These are phyloP conservation scores for Eupristina koningsbergeri DNA, from an alignment of 1,140 invertebrate species.

Conservation along the genomic window DNA sequence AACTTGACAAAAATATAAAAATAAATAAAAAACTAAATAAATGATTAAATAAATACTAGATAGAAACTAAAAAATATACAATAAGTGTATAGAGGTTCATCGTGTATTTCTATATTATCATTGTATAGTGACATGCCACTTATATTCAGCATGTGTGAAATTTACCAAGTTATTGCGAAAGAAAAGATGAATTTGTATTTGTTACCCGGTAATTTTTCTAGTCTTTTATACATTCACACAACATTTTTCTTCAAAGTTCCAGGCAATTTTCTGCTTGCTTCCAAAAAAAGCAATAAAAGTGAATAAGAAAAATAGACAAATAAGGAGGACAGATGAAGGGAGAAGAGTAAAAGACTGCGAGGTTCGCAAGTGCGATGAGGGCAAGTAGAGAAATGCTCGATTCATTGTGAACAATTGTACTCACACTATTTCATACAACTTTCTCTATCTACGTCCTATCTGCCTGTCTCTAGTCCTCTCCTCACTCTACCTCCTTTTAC, in stretches of 20 bases:
- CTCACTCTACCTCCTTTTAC: not conserved
- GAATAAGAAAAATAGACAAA: not conserved
- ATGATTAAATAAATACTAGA: no score
- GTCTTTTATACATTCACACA: not conserved
- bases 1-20: no score
- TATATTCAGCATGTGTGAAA: not conserved
- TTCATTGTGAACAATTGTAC: constrained; percentile 34
- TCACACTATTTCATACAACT: not conserved
- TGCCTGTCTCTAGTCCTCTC: not conserved
- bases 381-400: constrained; percentile 15
- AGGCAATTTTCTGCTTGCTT: constrained; percentile 9
- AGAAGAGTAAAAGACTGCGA: not conserved
- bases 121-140: no score
- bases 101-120: not conserved
- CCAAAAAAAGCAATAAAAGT: not conserved
- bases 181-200: not conserved
- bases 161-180: not conserved
- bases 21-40: no score
- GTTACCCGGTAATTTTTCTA: not conserved
- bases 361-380: not conserved
- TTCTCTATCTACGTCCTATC: constrained; percentile 1
- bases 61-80: no score
- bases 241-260: not conserved
- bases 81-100: no score
- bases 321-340: not conserved